Percentiles rank a stretch among this genome's conserved stretches.
phyloP scores from a whole-genome alignment of 2,797 vertebrate genomes.

The Botia almorhae region DNA sequence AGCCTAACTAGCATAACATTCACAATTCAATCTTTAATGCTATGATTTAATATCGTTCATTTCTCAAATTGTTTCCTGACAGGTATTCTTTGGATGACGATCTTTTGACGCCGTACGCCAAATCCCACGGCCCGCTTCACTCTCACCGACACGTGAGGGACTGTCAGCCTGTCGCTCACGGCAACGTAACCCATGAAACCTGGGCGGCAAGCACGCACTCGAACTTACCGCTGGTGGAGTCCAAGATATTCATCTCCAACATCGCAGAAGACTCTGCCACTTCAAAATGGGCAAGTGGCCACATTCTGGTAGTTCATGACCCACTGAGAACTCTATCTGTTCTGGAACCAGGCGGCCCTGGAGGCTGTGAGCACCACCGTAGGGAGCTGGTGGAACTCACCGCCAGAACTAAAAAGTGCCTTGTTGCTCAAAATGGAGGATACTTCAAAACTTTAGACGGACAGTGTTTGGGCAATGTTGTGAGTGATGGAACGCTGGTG shows the following conservation, averaged over 20 bases:
- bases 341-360: conserved; percentile 83
- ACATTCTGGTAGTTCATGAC: conserved; percentile 81
- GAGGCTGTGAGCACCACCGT: conserved; percentile 75
- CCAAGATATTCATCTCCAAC: conserved; percentile 78
- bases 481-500: conserved; percentile 83
- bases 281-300: conserved; percentile 73
- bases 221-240: conserved; percentile 62
- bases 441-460: conserved; percentile 77
- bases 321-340: conserved; percentile 86
- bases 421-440: conserved; percentile 90
- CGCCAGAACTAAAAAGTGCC: conserved; percentile 73
- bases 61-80: conserved; percentile 17
- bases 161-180: conserved; percentile 77
- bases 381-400: conserved; percentile 81
- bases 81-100: conserved; percentile 79
- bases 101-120: conserved; percentile 80
- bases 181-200: conserved; percentile 81
- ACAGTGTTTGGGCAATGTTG: conserved; percentile 86
- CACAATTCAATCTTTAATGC: neutral
- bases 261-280: conserved; percentile 23
- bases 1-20: neutral
- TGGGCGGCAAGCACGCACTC: conserved; percentile 69
- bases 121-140: conserved; percentile 75
- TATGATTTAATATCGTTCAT: neutral
- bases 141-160: conserved; percentile 79